Percentiles rank a stretch among this genome's conserved stretches.
phyloP scores from a whole-genome alignment of 1,140 invertebrate genomes.

The Drosophila micromelanica region DNA sequence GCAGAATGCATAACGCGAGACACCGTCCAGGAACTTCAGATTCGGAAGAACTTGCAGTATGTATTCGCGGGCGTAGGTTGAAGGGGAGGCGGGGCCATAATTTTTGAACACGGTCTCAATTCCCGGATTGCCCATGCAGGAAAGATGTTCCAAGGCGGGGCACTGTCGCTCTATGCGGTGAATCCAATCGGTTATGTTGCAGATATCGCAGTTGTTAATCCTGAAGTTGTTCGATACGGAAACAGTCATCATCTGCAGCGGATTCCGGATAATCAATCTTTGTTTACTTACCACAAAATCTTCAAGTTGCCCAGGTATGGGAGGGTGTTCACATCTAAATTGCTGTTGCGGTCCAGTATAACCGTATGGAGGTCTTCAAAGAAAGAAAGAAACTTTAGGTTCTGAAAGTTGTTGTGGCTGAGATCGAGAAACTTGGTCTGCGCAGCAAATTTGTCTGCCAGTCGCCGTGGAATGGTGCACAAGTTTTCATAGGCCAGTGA shows the following conservation, averaged over 20 bases:
- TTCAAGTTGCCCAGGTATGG: slow-evolving; percentile 72
- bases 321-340: slow-evolving; percentile 70
- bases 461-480: slow-evolving; percentile 61
- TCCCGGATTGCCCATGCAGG: slow-evolving; percentile 79
- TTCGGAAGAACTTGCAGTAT: slow-evolving; percentile 64
- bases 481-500: slow-evolving; percentile 81
- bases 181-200: slow-evolving; percentile 76
- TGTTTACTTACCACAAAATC: slow-evolving; percentile 66
- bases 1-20: slow-evolving; percentile 23
- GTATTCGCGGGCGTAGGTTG: slow-evolving; percentile 47
- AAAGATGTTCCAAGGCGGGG: slow-evolving; percentile 71
- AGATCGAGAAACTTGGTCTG: slow-evolving; percentile 78
- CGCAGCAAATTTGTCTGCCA: slow-evolving; percentile 76
- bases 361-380: slow-evolving; percentile 77
- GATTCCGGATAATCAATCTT: background rate
- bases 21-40: slow-evolving; percentile 66
- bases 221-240: slow-evolving; percentile 17
- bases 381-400: slow-evolving; percentile 76
- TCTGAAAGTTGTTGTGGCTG: slow-evolving; percentile 76
- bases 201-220: slow-evolving; percentile 82
- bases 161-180: slow-evolving; percentile 72
- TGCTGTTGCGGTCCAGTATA: slow-evolving; percentile 72
- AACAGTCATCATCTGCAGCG: background rate
- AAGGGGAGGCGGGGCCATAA: slow-evolving; percentile 10
- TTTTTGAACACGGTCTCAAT: slow-evolving; percentile 52